A percentile compares a stretch with the other conserved stretches of the same genome.
Evolutionary conservation across 1,140 invertebrate species (phyloP).

Genomic region (Zaprionus gabonicus): DNA sequence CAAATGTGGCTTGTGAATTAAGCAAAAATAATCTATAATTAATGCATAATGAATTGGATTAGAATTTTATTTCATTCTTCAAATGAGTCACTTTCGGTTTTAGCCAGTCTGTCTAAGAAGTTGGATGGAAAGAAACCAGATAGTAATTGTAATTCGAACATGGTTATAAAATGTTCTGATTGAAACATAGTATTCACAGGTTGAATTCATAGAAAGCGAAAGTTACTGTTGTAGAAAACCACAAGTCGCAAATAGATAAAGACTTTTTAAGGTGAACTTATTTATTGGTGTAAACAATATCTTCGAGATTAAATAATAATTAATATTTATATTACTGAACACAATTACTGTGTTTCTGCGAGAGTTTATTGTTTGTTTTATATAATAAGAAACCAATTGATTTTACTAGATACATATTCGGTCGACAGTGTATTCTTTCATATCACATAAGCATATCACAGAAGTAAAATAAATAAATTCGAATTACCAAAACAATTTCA

Average conservation of each 20-base stretch:
- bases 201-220: background rate
- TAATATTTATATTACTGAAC: too few relatives aligned
- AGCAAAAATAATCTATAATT: constrained; percentile 8
- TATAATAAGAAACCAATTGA: too few relatives aligned
- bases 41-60: constrained; percentile 1
- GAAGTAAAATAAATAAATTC: too few relatives aligned
- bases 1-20: constrained; percentile 15
- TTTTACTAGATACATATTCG: too few relatives aligned
- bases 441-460: too few relatives aligned
- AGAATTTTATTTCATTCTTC: background rate
- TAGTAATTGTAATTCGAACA: background rate
- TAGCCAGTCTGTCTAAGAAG: background rate
- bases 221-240: background rate
- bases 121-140: background rate
- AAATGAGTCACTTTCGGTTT: constrained; percentile 4
- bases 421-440: too few relatives aligned
- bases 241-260: background rate
- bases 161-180: background rate
- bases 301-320: too few relatives aligned
- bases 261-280: background rate
- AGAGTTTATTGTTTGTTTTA: too few relatives aligned
- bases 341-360: too few relatives aligned
- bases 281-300: too few relatives aligned
- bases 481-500: too few relatives aligned
- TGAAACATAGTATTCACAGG: background rate